Evolutionary conservation across 1,140 invertebrate genomes (phyloP), one percentile per base, ranked within the genome.

Genomic region (Aphis gossypii): DNA sequence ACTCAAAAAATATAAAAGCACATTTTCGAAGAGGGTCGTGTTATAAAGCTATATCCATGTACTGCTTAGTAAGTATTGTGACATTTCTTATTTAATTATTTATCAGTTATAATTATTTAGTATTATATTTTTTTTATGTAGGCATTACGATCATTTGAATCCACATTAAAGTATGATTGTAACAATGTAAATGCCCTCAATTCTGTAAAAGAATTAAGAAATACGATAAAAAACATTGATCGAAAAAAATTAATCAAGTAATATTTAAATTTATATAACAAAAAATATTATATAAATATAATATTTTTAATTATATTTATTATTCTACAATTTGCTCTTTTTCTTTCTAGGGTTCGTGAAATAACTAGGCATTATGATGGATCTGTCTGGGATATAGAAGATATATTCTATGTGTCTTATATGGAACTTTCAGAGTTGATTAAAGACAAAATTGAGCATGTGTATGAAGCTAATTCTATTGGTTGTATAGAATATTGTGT

Each of bases 341-440:
- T 90, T 90, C 14, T 44, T 90, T 90, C 6, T 84, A 93, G 92
- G 14, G 92, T 93, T 41, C 92, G 92, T 44, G 92, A 93, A 93
- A 93, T 93, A 84, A 86, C 92, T 86, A 84, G 92, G n/a, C 92
- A 93, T 11, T 93, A 93, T 93, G 92, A 93, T 84, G n/a, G 86
- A 93, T n/a, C 76, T 84, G 92, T 93, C 30, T 93, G 92, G 92
- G 92, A 93, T 41, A 93, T 93, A 86, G 92, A 93, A 93, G 92
- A 93, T 2, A 82, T 82, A 41, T 93, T 93, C 25, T 30, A 41
- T 30, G 76, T 93, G 30, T 54, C 92, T n/a, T 56, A 93, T 86
- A 14, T 54, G 20, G 92, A 93, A 86, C 92, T 93, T 84, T 20
- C 44, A 8, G 92, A 93, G 51, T 86, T 93, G 44, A 93, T 3